phyloP scores from a whole-genome alignment of 2,888 invertebrate genomes.

The Prosopocoilus inquinatus region DNA sequence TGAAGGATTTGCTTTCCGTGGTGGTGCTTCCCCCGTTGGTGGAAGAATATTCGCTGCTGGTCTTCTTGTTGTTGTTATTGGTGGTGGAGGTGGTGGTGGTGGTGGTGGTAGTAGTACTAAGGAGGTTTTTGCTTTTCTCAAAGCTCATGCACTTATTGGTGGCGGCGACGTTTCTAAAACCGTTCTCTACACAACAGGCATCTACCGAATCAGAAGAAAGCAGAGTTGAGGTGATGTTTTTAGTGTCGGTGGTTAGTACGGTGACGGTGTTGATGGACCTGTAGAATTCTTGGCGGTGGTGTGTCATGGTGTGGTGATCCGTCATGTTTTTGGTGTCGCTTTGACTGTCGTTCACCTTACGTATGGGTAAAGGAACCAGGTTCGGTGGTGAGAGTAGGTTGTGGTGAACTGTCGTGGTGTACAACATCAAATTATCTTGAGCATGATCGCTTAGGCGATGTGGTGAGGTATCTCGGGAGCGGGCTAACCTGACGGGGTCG shows the following conservation, averaged over 20 bases:
- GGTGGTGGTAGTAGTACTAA: slow-evolving; percentile 24
- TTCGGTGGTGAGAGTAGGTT: slow-evolving; percentile 49
- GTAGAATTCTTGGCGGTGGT: slow-evolving; percentile 39
- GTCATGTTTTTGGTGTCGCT: slow-evolving; percentile 13
- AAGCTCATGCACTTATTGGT: slow-evolving; percentile 29
- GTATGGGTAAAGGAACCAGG: slow-evolving; percentile 40
- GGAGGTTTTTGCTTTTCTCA: slow-evolving; percentile 25
- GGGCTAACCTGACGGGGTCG: slow-evolving; percentile 66
- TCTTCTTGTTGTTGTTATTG: slow-evolving; percentile 35
- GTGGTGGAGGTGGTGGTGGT: slow-evolving; percentile 25
- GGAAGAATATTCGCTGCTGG: slow-evolving; percentile 35
- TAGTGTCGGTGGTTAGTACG: slow-evolving; percentile 3
- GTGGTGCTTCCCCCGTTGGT: slow-evolving; percentile 42
- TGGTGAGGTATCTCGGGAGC: slow-evolving; percentile 69
- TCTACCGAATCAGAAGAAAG: slow-evolving; percentile 43
- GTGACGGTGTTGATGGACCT: slow-evolving; percentile 34
- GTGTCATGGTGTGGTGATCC: slow-evolving; percentile 18
- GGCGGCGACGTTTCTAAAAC: slow-evolving; percentile 21
- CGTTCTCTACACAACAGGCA: slow-evolving; percentile 42
- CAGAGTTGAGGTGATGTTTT: slow-evolving; percentile 34
- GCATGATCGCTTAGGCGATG: slow-evolving; percentile 50
- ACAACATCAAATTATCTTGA: slow-evolving; percentile 21
- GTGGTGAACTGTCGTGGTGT: slow-evolving; percentile 41
- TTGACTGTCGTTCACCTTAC: slow-evolving; percentile 12
- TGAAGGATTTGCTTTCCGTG: slow-evolving; percentile 68